A percentile compares a stretch with the other conserved stretches of the same genome.
These are phyloP conservation scores for Euwallacea similis DNA, from an alignment of 1,140 invertebrate genomes.

Conservation along the genomic window DNA sequence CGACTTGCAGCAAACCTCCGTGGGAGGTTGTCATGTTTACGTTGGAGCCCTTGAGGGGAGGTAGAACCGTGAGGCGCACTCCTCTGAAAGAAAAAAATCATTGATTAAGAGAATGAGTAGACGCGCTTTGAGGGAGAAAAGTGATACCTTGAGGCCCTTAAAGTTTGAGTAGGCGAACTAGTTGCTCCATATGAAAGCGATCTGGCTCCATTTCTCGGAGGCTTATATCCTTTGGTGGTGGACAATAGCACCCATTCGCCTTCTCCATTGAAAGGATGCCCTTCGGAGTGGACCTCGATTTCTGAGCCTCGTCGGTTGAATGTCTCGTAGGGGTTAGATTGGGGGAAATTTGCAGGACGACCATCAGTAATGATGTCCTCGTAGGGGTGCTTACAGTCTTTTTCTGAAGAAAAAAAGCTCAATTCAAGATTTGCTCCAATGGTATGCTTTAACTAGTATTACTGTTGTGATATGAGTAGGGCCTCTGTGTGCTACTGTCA, in stretches of 20 bases:
- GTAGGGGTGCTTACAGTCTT: constrained; percentile 27
- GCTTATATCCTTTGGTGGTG: constrained; percentile 72
- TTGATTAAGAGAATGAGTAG: neutral
- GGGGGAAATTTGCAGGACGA: constrained; percentile 67
- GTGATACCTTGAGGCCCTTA: constrained; percentile 27
- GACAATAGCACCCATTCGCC: constrained; percentile 77
- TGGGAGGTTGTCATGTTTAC: constrained; percentile 73
- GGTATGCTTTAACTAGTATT: constrained; percentile 1
- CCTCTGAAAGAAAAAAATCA: constrained; percentile 13
- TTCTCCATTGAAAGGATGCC: constrained; percentile 65
- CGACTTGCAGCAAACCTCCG: constrained; percentile 73
- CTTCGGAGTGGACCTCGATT: constrained; percentile 52
- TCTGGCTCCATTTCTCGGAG: constrained; percentile 54
- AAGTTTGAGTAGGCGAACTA: constrained; percentile 19
- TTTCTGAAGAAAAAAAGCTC: constrained; percentile 24
- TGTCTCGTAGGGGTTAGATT: constrained; percentile 48
- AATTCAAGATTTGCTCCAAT: constrained; percentile 1
- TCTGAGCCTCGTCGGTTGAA: constrained; percentile 38
- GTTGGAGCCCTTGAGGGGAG: constrained; percentile 63
- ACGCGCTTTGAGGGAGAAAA: no score
- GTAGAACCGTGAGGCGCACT: constrained; percentile 71
- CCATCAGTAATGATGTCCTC: constrained; percentile 69
- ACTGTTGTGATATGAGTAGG: constrained; percentile 22
- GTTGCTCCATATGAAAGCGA: constrained; percentile 50
- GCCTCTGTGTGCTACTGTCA: constrained; percentile 22